Evolutionary conservation across 2,797 vertebrate genomes (phyloP), one percentile per base, ranked within the genome.

Genomic region (Sebastes kiyomatsui): DNA sequence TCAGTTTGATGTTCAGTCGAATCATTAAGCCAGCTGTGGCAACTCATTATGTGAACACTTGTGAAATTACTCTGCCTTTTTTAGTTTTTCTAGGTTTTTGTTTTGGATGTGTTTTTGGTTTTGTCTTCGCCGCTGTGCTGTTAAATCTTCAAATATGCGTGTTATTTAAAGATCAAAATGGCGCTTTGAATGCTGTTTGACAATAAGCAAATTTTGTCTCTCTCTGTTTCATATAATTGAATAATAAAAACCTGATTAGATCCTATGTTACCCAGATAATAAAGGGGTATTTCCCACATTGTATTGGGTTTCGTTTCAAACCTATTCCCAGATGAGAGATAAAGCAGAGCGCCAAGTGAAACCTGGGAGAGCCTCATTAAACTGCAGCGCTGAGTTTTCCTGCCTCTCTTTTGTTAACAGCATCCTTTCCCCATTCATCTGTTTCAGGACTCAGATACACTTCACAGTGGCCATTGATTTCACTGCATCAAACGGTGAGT

Each of bases 391-490:
- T 46, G 67, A 68, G 56, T 79, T 85, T 80, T 81, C 69, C 77
- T 84, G 65, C 38, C 72, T 87, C 13, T 54, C 49, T 83, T 85
- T 87, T 87, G 72, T 80, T 90, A 91, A 90, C 86, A 66, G 62
- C 60, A 66, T 75, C 75, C 66, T 88, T 54, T 81, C 59, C 55
- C 61, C 81, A 10, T 90, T 85, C 58, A 83, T 92, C 65, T 93
- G 76, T 94, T 94, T 87, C 88, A 99, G 98, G 90, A 98, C 97
- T 71, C 98, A 99, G 94, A 98, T 99, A 95, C 97, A 98, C 95
- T 99, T 99, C 96, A 99, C 98, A 0, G 98, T 99, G 94, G 98
- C 98, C 93, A 99, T 99, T n/a, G 98, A 99, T 94, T 99, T 99
- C 94, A 99, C 98, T 0, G 98, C 98, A 25, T 99, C 98, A 91